Evolutionary conservation across 1,140 invertebrate species (phyloP), one percentile per base, ranked within the genome.

Genomic region (Sminthurinus signatus): DNA sequence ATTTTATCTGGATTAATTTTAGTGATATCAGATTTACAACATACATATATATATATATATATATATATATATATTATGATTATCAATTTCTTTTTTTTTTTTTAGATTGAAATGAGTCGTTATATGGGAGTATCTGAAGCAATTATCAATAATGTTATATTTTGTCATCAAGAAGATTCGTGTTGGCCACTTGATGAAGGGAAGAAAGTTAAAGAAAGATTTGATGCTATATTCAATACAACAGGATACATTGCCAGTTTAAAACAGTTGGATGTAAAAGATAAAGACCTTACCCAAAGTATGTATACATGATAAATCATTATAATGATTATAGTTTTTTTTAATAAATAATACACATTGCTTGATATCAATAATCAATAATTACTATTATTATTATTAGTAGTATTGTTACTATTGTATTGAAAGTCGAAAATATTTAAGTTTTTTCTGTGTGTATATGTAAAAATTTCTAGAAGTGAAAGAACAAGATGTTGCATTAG

Each of bases 211-310:
- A 99, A 99, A 76, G 85, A 92, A 57, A 88, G 87, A 70, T 98
- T 99, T 82, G 97, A 99, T 85, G 91, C 91, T 50, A 98, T 99
- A 64, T 99, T 99, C 81, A 93, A 94, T 72, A 88, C 95, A 2
- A 86, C 86, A 4, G 86, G 88, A 73, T 98, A 95, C 74, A 93
- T 95, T 58, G 96, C 95, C 77, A 93, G 90, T 62, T 80, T 97
- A 59, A 92, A 98, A 51, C 78, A 78, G 12, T 83, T 96, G 1
- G 82, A 82, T 52, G 90, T 90, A 72, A 75, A 85, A 36, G 81
- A 83, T 27, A 87, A 88, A 76, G 81, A 83, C 50, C 81, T 86
- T 56, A 72, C 73, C 62, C 50, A 32, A 23, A 39, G 70, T 71
- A 36, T 36, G 32, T 36, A 15, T 5, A 36, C 5, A 36, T 8